Percentiles rank a stretch among this genome's conserved stretches.
phyloP scores from a whole-genome alignment of 2,113 vertebrate species.

The Aplodontia rufa region DNA sequence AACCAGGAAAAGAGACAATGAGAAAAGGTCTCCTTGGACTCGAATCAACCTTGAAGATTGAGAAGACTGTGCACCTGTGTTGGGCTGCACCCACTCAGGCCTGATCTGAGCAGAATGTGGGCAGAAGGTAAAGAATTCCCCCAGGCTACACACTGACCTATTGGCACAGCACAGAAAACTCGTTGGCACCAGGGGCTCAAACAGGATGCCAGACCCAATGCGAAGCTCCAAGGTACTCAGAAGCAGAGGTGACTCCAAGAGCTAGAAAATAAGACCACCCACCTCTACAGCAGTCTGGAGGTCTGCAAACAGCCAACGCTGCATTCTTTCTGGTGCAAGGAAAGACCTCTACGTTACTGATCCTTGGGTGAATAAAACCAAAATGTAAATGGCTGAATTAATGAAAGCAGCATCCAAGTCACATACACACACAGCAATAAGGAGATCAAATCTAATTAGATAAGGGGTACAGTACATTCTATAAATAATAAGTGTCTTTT shows the following conservation, averaged over 20 bases:
- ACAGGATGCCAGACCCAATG: not conserved
- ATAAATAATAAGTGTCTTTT: not conserved
- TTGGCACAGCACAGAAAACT: not conserved
- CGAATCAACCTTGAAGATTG: rapidly evolving
- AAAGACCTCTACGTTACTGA: no score
- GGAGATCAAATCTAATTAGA: not conserved
- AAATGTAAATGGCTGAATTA: not conserved
- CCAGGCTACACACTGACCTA: not conserved
- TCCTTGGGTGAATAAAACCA: not conserved
- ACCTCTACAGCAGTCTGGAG: not conserved
- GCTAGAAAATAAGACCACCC: not conserved
- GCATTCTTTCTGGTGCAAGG: not conserved
- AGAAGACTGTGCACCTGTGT: not conserved
- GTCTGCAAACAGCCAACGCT: not conserved
- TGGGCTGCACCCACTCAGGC: not conserved
- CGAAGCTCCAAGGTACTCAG: not conserved
- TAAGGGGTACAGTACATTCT: not conserved
- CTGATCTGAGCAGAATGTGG: not conserved
- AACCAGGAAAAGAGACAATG: no score
- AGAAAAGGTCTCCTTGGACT: not conserved
- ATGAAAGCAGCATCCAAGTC: not conserved
- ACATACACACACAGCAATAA: not conserved
- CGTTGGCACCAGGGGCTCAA: not conserved
- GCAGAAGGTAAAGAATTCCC: not conserved
- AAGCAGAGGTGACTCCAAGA: not conserved